Evolutionary conservation across 92 coral and sea anemone genomes (phyloP).

Genomic region (Phenganax stokvisi): DNA sequence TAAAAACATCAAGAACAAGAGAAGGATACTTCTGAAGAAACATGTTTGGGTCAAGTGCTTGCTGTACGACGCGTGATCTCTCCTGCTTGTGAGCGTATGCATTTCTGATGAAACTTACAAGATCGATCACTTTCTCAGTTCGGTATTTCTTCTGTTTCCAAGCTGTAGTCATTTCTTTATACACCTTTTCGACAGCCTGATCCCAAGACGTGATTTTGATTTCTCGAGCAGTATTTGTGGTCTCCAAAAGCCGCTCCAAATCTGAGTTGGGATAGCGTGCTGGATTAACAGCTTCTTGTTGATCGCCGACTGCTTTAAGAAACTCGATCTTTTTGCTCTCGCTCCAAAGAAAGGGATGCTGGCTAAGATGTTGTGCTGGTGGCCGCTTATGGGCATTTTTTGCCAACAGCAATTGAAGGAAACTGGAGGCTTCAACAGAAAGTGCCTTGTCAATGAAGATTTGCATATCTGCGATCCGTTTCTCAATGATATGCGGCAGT

Average conservation of each 20-base stretch:
- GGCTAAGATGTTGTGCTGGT: slow-evolving; percentile 21
- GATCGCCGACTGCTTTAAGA: slow-evolving; percentile 57
- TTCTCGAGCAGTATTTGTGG: slow-evolving; percentile 26
- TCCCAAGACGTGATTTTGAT: slow-evolving; percentile 36
- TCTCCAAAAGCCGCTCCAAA: slow-evolving; percentile 16
- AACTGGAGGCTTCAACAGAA: slow-evolving; percentile 31
- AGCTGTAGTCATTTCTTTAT: slow-evolving; percentile 34
- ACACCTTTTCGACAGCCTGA: slow-evolving; percentile 23
- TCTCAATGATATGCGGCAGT: slow-evolving; percentile 52
- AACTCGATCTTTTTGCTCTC: slow-evolving; percentile 55
- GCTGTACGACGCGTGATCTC: slow-evolving; percentile 30
- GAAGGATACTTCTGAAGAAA: slow-evolving; percentile 45
- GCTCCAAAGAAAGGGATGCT: slow-evolving; percentile 60
- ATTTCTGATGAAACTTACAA: slow-evolving; percentile 56
- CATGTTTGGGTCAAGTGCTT: slow-evolving; percentile 27
- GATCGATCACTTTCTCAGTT: slow-evolving; percentile 41
- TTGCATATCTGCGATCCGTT: slow-evolving; percentile 28
- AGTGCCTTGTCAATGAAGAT: slow-evolving; percentile 28
- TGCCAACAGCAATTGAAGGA: slow-evolving; percentile 31
- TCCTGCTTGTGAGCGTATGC: slow-evolving; percentile 61
- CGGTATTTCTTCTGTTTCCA: slow-evolving; percentile 38
- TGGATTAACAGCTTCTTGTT: slow-evolving; percentile 49
- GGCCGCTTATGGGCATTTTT: slow-evolving; percentile 38
- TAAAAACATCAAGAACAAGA: slow-evolving; percentile 51
- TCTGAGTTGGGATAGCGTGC: not conserved